Evolutionary conservation across 2,888 invertebrate species (phyloP).

Genomic region (Sesia apiformis): DNA sequence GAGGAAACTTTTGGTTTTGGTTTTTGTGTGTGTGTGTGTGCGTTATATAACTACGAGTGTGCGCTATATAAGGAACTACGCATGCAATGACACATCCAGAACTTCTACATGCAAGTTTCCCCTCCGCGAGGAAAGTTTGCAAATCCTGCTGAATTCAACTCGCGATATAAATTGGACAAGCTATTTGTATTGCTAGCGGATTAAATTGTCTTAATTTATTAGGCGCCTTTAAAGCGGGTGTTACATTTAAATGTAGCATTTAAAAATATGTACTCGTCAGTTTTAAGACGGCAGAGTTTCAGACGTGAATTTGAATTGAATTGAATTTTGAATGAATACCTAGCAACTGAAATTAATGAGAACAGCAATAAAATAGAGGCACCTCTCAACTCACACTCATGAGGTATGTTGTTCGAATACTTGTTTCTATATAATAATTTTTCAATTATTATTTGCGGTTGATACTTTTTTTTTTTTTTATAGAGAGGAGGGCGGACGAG

Average conservation of each 20-base stretch:
- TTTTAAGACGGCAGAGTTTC: not conserved
- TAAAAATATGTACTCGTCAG: not conserved
- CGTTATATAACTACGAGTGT: too few species aligned
- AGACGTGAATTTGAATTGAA: not conserved
- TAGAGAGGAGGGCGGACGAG: too few species aligned
- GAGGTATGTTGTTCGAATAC: too few species aligned
- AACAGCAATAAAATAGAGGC: too few species aligned
- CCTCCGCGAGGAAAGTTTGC: slow-evolving; percentile 22
- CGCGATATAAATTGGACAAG: slow-evolving; percentile 49
- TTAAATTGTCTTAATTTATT: slow-evolving; percentile 60
- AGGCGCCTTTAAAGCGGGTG: slow-evolving; percentile 15
- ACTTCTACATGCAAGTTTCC: not conserved
- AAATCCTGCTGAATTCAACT: slow-evolving; percentile 37
- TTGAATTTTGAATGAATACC: not conserved
- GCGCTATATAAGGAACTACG: too few species aligned
- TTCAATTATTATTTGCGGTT: too few species aligned
- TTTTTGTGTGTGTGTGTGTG: not conserved
- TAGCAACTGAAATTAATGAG: too few species aligned
- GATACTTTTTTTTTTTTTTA: too few species aligned
- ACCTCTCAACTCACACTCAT: too few species aligned
- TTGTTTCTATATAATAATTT: too few species aligned
- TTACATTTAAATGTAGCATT: slow-evolving; percentile 1
- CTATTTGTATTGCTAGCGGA: slow-evolving; percentile 47
- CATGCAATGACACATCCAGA: not conserved
- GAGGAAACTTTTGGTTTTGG: not conserved